Conservation (phyloP, 1,140 invertebrate species). For the Matsumurasca onukii region DNA sequence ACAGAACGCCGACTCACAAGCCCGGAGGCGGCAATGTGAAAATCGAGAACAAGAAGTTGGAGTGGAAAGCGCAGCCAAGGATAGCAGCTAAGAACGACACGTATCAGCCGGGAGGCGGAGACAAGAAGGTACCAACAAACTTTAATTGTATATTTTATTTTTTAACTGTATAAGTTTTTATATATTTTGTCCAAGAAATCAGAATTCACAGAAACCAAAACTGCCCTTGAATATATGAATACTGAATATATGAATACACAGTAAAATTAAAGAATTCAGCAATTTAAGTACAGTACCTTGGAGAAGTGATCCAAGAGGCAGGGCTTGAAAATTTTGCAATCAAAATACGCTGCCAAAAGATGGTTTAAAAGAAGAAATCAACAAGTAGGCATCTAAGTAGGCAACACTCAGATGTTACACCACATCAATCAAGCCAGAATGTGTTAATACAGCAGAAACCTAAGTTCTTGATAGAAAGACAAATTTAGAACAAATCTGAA, state of each 20-base stretch:
- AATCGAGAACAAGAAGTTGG: conserved; percentile 84
- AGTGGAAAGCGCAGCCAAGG: conserved; percentile 79
- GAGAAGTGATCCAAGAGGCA: no score
- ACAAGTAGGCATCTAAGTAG: no score
- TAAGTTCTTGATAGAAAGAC: no score
- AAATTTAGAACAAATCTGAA: no score
- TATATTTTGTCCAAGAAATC: not conserved
- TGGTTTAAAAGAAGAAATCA: no score
- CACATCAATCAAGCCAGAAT: no score
- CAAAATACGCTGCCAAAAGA: no score
- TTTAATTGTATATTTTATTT: not conserved
- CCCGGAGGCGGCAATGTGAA: conserved; percentile 90
- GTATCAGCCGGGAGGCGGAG: conserved; percentile 84
- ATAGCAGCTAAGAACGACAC: conserved; percentile 91
- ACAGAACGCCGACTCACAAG: conserved; percentile 88
- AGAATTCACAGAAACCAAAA: not conserved
- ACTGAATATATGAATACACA: not conserved
- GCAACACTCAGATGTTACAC: no score
- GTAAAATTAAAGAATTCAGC: not conserved
- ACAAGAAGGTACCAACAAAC: conserved; percentile 75
- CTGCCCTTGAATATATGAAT: not conserved
- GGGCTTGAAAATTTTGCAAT: no score
- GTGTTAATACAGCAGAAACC: no score
- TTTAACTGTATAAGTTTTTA: not conserved
- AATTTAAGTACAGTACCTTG: not conserved